Evolutionary conservation across 2,797 vertebrate genomes (phyloP).

Genomic region (Notolepis coatsorum): DNA sequence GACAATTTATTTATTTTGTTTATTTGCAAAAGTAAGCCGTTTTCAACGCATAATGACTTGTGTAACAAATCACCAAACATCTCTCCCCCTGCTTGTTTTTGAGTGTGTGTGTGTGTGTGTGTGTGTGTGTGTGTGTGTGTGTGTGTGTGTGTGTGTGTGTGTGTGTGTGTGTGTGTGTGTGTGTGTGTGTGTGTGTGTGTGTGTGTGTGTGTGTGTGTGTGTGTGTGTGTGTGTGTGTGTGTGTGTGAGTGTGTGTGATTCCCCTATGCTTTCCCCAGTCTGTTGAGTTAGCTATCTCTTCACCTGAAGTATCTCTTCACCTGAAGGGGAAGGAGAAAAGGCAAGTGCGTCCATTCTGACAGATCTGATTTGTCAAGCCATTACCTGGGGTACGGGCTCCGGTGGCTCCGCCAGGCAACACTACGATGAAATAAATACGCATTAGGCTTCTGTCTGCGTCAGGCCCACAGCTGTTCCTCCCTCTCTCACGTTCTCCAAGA

Average conservation of each 20-base stretch:
- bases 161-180: not conserved
- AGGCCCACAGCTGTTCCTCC: conserved; percentile 39
- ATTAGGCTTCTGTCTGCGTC: conserved; percentile 53
- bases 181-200: not conserved
- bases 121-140: not conserved
- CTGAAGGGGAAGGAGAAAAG: conserved; percentile 56
- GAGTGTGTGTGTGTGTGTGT: not conserved
- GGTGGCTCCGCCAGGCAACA: conserved; percentile 46
- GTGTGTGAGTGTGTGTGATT: not conserved
- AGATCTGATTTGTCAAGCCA: conserved; percentile 75
- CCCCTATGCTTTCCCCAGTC: conserved; percentile 10
- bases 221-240: not conserved
- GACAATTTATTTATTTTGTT: no score
- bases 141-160: not conserved
- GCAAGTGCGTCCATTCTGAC: conserved; percentile 64
- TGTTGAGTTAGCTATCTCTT: conserved; percentile 30
- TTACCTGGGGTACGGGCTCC: conserved; percentile 54
- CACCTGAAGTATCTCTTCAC: conserved; percentile 51
- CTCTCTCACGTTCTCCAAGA: conserved; percentile 31
- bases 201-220: not conserved
- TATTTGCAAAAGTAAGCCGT: conserved; percentile 2
- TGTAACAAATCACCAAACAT: conserved; percentile 17
- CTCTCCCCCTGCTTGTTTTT: not conserved
- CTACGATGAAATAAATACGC: conserved; percentile 68
- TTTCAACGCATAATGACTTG: conserved; percentile 4